Evolutionary conservation across 2,797 vertebrate genomes (phyloP).

Genomic region (Carduelis carduelis): DNA sequence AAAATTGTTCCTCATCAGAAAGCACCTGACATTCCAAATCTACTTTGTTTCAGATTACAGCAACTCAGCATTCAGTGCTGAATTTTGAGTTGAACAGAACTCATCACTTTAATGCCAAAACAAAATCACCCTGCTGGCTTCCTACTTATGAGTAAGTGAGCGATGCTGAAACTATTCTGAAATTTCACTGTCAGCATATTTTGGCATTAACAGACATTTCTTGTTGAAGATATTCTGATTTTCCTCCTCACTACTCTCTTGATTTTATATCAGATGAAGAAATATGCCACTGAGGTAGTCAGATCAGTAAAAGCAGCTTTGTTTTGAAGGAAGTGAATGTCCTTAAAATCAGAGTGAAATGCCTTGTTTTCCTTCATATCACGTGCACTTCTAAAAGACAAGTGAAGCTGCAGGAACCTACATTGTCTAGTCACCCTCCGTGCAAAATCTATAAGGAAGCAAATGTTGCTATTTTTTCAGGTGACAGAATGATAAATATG

Average conservation of each 20-base stretch:
- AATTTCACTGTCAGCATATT: not conserved
- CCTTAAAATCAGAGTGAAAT: not conserved
- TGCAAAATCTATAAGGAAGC: not conserved
- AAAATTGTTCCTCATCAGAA: not conserved
- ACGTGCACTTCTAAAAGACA: not conserved
- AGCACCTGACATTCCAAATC: not conserved
- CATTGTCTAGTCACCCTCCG: not conserved
- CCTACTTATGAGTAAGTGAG: not conserved
- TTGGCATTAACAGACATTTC: not conserved
- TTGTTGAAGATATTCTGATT: not conserved
- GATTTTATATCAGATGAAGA: not conserved
- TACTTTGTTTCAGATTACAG: not conserved
- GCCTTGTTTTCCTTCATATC: not conserved
- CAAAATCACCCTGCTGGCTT: not conserved
- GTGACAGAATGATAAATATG: not conserved
- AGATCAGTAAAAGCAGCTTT: not conserved
- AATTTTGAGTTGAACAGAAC: not conserved
- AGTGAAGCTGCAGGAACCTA: not conserved
- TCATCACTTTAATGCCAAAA: not conserved
- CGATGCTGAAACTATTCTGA: not conserved
- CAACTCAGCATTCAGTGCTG: not conserved
- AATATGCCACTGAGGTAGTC: not conserved
- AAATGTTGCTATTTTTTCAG: not conserved
- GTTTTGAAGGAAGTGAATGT: not conserved
- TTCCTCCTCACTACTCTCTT: not conserved